Conservation (phyloP, 2,888 invertebrate genomes). For the Prenolepis imparis region DNA sequence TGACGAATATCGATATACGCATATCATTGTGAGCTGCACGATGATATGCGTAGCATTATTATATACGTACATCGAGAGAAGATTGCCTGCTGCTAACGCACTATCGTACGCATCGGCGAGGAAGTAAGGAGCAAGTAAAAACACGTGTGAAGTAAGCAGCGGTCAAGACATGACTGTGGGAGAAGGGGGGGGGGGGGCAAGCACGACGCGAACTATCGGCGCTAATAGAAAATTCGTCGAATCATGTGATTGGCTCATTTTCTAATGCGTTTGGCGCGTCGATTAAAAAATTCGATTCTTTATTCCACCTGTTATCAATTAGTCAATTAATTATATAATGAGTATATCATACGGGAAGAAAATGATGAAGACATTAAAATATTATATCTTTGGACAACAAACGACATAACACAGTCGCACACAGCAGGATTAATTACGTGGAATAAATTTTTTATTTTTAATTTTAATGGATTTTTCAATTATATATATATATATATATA, state of each 20-base stretch:
- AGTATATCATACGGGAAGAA: neutral
- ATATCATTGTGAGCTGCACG: neutral
- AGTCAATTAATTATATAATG: neutral
- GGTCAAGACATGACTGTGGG: neutral
- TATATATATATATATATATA: too few relatives aligned
- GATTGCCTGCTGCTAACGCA: neutral
- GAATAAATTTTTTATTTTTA: neutral
- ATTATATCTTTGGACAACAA: neutral
- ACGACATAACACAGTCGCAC: neutral
- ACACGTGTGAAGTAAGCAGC: neutral
- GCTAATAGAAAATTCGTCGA: neutral
- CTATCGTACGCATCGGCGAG: neutral
- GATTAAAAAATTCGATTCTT: neutral
- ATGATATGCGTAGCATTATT: neutral
- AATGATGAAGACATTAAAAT: neutral
- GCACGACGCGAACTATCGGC: neutral
- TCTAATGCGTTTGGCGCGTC: neutral
- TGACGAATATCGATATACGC: neutral
- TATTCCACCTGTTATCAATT: neutral
- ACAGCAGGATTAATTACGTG: neutral
- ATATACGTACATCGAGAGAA: neutral
- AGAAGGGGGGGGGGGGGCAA: neutral
- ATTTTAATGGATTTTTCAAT: too few relatives aligned
- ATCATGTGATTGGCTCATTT: neutral
- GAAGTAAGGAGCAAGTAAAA: neutral